Conservation (phyloP, 2,888 invertebrate species). For the Pristionchus exspectatus region DNA sequence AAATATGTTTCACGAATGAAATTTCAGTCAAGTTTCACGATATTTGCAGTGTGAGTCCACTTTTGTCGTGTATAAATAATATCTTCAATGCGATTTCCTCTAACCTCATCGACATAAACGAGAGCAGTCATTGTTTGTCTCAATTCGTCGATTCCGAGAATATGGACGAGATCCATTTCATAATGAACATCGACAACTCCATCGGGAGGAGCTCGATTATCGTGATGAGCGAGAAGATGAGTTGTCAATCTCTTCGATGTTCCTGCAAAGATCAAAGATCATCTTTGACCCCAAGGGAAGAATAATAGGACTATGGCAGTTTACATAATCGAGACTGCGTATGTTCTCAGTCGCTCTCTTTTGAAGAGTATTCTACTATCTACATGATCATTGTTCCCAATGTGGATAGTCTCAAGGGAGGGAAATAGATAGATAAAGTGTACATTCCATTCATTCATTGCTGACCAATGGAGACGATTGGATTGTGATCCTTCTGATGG, state of each 20-base stretch:
- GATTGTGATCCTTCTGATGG: constrained; percentile 2
- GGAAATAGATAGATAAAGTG: neutral
- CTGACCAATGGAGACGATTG: constrained; percentile 30
- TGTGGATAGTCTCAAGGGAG: neutral
- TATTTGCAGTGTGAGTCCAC: too few relatives aligned
- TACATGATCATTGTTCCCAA: neutral
- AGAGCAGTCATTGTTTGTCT: constrained; percentile 77
- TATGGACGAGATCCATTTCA: constrained; percentile 75
- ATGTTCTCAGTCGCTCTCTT: neutral
- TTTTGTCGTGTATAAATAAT: too few relatives aligned
- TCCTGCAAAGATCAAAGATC: constrained; percentile 62
- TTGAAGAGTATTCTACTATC: neutral
- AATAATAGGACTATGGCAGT: neutral
- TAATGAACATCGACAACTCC: constrained; percentile 74
- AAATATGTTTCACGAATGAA: neutral
- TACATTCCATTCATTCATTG: constrained; percentile 1
- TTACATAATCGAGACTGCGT: neutral
- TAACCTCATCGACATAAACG: constrained; percentile 76
- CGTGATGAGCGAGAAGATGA: constrained; percentile 71
- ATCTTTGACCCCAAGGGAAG: neutral
- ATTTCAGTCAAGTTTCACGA: neutral
- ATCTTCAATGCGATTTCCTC: neutral
- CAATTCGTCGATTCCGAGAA: constrained; percentile 77
- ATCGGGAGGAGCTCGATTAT: constrained; percentile 75
- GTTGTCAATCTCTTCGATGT: constrained; percentile 73